Base-by-base conservation (phyloP, 1,140 invertebrate genomes). In the Panulirus ornatus region DNA sequence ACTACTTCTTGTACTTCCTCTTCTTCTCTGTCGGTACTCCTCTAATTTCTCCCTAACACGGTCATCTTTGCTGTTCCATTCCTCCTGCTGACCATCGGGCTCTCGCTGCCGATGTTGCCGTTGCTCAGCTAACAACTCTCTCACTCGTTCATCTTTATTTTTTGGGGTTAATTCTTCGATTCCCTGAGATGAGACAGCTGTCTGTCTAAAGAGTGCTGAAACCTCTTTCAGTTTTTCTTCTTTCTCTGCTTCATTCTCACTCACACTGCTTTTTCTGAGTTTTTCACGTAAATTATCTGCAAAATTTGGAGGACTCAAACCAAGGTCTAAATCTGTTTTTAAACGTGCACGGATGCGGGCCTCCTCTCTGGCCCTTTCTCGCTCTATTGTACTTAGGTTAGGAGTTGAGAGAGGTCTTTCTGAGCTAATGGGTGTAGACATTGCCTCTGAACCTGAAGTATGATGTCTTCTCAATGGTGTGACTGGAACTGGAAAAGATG, bases 241-340 rank as follows among this genome's bases (percentile, higher is more conserved):
- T 51, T 30, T 42, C 34, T 85, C 34, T 19, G n/a, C 47, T 63
- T 87, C 88, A 19, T 30, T 42, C 30, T 89, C 79, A 75, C 79
- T 83, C 30, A 54, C 38, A 40, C 87, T 71, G 6, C 78, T 66
- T 71, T 83, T 89, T 42, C 54, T 89, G 1, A 89, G 79, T 34
- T 89, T 89, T 58, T 89, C 88, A 27, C 88, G 40, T 66, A 89
- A 83, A 58, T 75, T 89, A 58, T 89, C 94, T 81, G 96, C 94
- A 92, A 95, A 96, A 88, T 96, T 95, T 91, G 96, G 96, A 0
- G 96, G 96, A 93, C 96, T 97, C 0, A 97, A 93, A 16, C 96
- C 96, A 3, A 97, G 93, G 92, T 97, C 96, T 90, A 96, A 95
- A 93, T 97, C 96, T 63, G 95, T 96, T 92, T 96, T 96, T 2